Evolutionary conservation across 2,888 invertebrate species (phyloP).

Genomic region (Dasypogon diadema): DNA sequence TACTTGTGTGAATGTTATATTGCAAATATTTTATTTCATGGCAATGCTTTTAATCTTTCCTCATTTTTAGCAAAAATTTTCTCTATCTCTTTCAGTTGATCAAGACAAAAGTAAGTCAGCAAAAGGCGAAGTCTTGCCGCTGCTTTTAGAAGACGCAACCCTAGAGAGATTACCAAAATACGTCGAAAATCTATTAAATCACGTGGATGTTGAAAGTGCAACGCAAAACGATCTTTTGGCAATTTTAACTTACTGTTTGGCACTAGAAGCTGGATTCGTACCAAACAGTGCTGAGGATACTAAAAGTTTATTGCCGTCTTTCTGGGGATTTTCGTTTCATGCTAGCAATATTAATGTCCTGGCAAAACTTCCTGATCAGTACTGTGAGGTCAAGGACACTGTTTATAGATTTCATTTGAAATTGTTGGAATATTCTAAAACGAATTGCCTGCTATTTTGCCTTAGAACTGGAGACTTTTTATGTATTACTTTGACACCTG

Average conservation of each 20-base stretch:
- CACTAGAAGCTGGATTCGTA: constrained; percentile 64
- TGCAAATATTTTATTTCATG: neutral
- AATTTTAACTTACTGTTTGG: constrained; percentile 63
- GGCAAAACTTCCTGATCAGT: neutral
- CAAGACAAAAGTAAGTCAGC: constrained; percentile 23
- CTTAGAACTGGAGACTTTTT: constrained; percentile 64
- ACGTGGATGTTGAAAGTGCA: constrained; percentile 47
- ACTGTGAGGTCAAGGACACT: neutral
- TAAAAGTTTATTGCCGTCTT: constrained; percentile 1
- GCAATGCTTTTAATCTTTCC: neutral
- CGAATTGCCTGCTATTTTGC: constrained; percentile 59
- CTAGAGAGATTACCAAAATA: constrained; percentile 62
- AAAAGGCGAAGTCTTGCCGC: neutral
- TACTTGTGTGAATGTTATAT: no score
- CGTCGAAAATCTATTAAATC: constrained; percentile 59
- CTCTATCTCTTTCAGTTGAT: constrained; percentile 39
- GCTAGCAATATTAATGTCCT: neutral
- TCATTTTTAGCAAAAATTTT: constrained; percentile 27
- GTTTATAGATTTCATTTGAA: constrained; percentile 39
- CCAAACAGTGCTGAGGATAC: neutral
- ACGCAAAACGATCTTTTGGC: constrained; percentile 61
- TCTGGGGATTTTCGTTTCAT: constrained; percentile 58
- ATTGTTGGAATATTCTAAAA: constrained; percentile 18
- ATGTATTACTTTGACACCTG: constrained; percentile 62
- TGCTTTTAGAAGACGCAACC: constrained; percentile 62